Percentiles rank a stretch among this genome's conserved stretches.
These are phyloP conservation scores for Nudaria mundana DNA, from an alignment of 2,888 invertebrate species.

Conservation along the genomic window DNA sequence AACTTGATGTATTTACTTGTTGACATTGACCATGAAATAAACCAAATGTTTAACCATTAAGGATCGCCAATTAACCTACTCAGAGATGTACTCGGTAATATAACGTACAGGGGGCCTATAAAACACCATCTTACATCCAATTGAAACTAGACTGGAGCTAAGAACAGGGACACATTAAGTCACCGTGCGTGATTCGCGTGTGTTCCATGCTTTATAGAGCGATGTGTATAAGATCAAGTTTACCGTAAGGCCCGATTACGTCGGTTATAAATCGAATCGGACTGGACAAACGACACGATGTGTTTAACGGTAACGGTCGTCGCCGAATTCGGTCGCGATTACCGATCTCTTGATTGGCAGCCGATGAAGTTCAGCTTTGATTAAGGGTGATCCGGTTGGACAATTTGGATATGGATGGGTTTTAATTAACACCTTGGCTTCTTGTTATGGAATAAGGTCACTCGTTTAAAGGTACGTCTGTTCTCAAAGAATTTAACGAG, in stretches of 20 bases:
- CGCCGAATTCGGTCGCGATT: conserved; percentile 57
- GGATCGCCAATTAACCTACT: no score
- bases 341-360: conserved; percentile 24
- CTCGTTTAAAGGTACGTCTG: not conserved
- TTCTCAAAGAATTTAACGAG: not conserved
- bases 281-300: conserved; percentile 40
- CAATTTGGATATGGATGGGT: not conserved
- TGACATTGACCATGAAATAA: no score
- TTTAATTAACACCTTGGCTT: conserved; percentile 16
- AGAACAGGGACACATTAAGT: conserved; percentile 26
- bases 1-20: no score
- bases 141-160: conserved; percentile 24
- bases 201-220: conserved; percentile 45
- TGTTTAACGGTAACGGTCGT: conserved; percentile 69
- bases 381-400: conserved; percentile 12
- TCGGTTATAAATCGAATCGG: conserved; percentile 67
- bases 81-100: no score
- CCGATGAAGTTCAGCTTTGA: conserved; percentile 21
- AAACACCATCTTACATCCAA: conserved; percentile 19
- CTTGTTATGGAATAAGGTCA: conserved; percentile 1
- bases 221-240: conserved; percentile 48
- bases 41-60: no score
- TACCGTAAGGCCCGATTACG: conserved; percentile 70
- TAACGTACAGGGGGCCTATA: conserved; percentile 5
- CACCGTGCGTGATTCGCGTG: conserved; percentile 28